A percentile compares a stretch with the other conserved stretches of the same genome.
Evolutionary conservation across 2,113 vertebrate genomes (phyloP).

Genomic region (Ictalurus furcatus): DNA sequence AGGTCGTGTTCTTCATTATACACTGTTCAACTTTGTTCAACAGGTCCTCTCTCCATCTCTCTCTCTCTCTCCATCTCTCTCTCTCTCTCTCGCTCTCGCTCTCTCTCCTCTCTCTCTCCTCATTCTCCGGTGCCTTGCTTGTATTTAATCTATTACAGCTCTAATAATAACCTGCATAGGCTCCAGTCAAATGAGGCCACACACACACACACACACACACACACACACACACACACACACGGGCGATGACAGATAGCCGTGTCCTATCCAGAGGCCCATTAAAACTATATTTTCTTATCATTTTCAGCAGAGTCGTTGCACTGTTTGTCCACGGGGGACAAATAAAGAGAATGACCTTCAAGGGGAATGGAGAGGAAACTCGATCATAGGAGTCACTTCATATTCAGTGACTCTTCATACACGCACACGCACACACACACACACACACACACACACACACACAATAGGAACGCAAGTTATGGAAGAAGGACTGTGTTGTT

Average conservation of each 20-base stretch:
- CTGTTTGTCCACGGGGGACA: conserved; percentile 68
- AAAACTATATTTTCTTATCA: conserved; percentile 78
- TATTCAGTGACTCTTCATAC: conserved; percentile 14
- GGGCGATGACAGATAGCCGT: conserved; percentile 65
- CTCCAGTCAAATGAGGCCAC: conserved; percentile 34
- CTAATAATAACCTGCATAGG: conserved; percentile 73
- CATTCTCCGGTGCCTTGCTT: conserved; percentile 62
- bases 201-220: conserved; percentile 13
- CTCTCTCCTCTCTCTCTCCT: conserved; percentile 33
- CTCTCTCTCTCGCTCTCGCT: neutral
- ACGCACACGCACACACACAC: conserved; percentile 17
- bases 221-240: conserved; percentile 30
- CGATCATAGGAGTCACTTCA: conserved; percentile 16
- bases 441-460: conserved; percentile 17
- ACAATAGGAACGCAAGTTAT: neutral
- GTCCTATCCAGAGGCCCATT: conserved; percentile 71
- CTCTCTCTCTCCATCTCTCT: conserved; percentile 12
- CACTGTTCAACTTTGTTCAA: neutral
- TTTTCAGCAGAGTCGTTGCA: conserved; percentile 63
- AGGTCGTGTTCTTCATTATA: neutral
- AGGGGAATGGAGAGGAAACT: conserved; percentile 25
- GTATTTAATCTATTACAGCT: conserved; percentile 77
- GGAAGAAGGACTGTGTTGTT: neutral
- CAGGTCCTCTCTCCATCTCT: neutral
- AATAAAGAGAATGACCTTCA: conserved; percentile 67